Conservation (phyloP, 1,140 invertebrate species). For the Manduca sexta region DNA sequence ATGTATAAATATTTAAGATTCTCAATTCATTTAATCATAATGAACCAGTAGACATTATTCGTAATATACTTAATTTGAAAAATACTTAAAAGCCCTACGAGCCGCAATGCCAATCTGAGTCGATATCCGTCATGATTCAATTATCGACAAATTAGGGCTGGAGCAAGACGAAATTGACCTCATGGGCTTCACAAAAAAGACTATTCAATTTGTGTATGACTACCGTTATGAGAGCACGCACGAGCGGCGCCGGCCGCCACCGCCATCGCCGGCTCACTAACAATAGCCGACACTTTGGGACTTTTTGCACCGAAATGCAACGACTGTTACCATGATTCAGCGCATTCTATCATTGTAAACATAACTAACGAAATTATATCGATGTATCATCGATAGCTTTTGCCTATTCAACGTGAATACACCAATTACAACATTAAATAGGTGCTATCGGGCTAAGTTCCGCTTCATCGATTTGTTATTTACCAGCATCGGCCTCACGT, state of each 20-base stretch:
- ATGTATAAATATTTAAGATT: no score
- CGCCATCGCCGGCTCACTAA: constrained; percentile 18
- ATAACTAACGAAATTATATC: constrained; percentile 55
- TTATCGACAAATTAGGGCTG: constrained; percentile 53
- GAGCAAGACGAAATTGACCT: constrained; percentile 35
- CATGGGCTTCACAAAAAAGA: constrained; percentile 46
- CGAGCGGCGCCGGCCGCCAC: constrained; percentile 33
- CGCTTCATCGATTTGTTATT: constrained; percentile 17
- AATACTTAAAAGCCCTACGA: no score
- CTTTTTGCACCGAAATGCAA: constrained; percentile 63
- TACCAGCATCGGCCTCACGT: background rate
- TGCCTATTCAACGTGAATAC: constrained; percentile 44
- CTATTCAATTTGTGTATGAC: constrained; percentile 59
- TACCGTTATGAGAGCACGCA: constrained; percentile 61
- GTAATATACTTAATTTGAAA: no score
- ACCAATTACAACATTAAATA: constrained; percentile 35
- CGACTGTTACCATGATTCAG: constrained; percentile 45
- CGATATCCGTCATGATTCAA: constrained; percentile 46
- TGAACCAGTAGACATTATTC: no score
- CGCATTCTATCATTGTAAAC: constrained; percentile 55
- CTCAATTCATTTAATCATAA: no score
- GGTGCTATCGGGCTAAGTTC: constrained; percentile 15
- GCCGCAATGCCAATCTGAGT: no score
- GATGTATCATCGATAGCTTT: constrained; percentile 41
- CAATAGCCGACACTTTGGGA: constrained; percentile 22